Percentiles rank a stretch among this genome's conserved stretches.
phyloP scores from a whole-genome alignment of 1,140 invertebrate genomes.

The Drosophila jambulina region DNA sequence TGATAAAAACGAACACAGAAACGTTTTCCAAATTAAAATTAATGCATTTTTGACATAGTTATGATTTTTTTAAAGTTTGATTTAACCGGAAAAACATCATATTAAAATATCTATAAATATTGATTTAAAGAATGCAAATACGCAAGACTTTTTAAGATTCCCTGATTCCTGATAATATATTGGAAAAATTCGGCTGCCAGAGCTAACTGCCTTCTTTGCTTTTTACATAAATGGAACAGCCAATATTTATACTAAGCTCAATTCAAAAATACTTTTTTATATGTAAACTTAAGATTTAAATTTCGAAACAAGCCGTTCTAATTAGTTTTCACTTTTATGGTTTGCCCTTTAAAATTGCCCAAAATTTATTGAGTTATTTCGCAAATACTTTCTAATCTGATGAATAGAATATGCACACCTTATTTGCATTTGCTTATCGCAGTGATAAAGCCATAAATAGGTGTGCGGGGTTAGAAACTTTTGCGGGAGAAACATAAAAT shows the following conservation, averaged over 20 bases:
- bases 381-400: conserved; percentile 34
- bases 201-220: background rate
- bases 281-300: background rate
- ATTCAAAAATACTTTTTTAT: background rate
- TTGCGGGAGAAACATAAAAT: conserved; percentile 27
- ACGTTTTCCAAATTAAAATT: background rate
- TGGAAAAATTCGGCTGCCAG: background rate
- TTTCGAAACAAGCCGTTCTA: background rate
- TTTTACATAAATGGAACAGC: background rate
- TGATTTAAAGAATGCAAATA: no score
- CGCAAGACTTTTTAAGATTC: no score
- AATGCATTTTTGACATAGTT: background rate
- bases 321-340: conserved; percentile 12
- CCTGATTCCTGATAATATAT: background rate
- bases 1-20: background rate
- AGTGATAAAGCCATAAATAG: conserved; percentile 34
- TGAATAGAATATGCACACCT: conserved; percentile 37
- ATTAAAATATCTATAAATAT: no score
- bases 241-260: background rate
- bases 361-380: conserved; percentile 5
- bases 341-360: background rate
- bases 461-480: conserved; percentile 29
- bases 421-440: conserved; percentile 13
- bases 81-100: no score
- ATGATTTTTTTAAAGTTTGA: background rate